A percentile compares a stretch with the other conserved stretches of the same genome.
Conservation (phyloP, 2,113 vertebrate species). For the Notiomystis cincta region DNA sequence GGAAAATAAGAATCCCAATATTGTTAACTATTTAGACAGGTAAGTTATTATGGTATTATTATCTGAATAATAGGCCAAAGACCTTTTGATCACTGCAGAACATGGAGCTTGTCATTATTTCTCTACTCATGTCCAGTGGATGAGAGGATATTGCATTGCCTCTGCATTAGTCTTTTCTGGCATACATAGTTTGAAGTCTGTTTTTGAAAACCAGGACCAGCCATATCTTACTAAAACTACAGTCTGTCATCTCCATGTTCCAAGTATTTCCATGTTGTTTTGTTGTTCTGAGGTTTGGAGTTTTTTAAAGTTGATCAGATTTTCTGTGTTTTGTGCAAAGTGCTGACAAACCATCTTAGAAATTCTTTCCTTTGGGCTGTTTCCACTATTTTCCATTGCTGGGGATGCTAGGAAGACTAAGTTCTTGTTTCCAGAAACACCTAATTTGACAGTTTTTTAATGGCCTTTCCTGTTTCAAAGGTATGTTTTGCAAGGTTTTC, state of each 20-base stretch:
- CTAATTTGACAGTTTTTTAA: not conserved
- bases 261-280: not conserved
- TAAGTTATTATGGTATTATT: conserved; percentile 51
- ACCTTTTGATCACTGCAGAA: not conserved
- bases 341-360: not conserved
- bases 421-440: not conserved
- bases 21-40: conserved; percentile 99
- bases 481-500: not conserved
- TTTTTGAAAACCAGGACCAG: not conserved
- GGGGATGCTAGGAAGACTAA: not conserved
- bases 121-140: not conserved
- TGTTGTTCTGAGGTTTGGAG: not conserved
- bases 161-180: not conserved
- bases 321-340: not conserved
- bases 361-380: not conserved
- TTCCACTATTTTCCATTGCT: not conserved
- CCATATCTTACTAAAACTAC: not conserved
- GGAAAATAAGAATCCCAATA: conserved; percentile 99
- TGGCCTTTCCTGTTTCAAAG: not conserved
- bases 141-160: not conserved
- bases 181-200: not conserved
- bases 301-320: not conserved
- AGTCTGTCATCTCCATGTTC: not conserved
- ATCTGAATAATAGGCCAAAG: not conserved
- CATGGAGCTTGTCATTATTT: not conserved